phyloP scores from a whole-genome alignment of 2,113 vertebrate genomes.

The Telmatochromis brachygnathus region DNA sequence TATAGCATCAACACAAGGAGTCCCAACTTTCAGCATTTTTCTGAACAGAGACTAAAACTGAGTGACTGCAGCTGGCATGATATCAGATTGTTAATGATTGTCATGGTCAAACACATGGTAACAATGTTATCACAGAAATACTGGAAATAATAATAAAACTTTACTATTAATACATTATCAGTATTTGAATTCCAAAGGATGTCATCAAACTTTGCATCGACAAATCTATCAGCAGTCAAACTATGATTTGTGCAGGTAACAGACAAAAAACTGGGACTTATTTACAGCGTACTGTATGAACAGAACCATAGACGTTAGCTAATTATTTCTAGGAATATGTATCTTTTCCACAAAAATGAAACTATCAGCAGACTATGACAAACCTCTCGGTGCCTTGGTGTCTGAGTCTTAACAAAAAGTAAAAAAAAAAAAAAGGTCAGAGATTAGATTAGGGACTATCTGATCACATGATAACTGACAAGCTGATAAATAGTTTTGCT shows the following conservation, averaged over 20 bases:
- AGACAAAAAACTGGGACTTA: not conserved
- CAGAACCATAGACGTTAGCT: not conserved
- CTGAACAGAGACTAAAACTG: not conserved
- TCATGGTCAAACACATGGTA: not conserved
- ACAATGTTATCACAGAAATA: not conserved
- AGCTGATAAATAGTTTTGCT: not conserved
- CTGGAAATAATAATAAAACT: not conserved
- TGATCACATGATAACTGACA: not conserved
- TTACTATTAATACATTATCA: not conserved
- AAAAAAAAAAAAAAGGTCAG: not conserved
- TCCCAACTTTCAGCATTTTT: fast-evolving
- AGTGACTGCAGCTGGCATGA: not conserved
- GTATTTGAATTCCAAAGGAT: not conserved
- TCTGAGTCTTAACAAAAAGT: not conserved
- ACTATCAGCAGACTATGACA: fast-evolving
- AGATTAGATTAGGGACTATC: not conserved
- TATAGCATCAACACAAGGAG: not conserved
- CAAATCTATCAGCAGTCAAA: not conserved
- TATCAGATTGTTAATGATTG: not conserved
- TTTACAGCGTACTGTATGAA: not conserved
- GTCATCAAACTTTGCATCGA: not conserved
- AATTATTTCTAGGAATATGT: not conserved
- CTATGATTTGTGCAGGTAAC: not conserved
- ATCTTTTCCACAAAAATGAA: not conserved
- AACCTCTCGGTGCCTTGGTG: not conserved